Evolutionary conservation across 2,113 vertebrate species (phyloP).

Genomic region (Sciurus niger): DNA sequence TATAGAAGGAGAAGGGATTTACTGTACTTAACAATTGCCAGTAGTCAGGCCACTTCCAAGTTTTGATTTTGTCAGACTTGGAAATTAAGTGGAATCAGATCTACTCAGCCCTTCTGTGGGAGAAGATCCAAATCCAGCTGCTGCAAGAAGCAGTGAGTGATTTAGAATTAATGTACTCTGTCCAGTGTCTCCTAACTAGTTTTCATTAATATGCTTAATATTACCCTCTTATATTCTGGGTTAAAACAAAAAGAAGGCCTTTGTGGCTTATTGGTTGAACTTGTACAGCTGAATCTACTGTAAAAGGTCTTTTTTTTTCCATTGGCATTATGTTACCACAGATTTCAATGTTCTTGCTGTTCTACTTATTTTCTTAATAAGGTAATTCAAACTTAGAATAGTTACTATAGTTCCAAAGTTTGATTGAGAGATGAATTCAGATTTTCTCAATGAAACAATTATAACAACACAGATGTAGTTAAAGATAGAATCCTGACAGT

Average conservation of each 20-base stretch:
- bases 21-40: slow-evolving; percentile 78
- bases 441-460: slow-evolving; percentile 72
- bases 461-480: slow-evolving; percentile 72
- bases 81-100: slow-evolving; percentile 78
- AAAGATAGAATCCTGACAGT: slow-evolving; percentile 64
- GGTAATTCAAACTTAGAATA: slow-evolving; percentile 78
- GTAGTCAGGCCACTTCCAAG: slow-evolving; percentile 72
- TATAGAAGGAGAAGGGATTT: slow-evolving; percentile 75
- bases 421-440: slow-evolving; percentile 74
- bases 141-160: slow-evolving; percentile 54
- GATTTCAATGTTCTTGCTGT: slow-evolving; percentile 72
- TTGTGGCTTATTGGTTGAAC: slow-evolving; percentile 72
- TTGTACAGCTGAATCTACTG: slow-evolving; percentile 69
- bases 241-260: slow-evolving; percentile 37
- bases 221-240: slow-evolving; percentile 66
- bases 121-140: slow-evolving; percentile 75
- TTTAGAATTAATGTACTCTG: slow-evolving; percentile 55
- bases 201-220: slow-evolving; percentile 71
- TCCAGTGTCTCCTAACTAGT: slow-evolving; percentile 50
- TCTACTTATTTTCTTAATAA: slow-evolving; percentile 74
- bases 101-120: slow-evolving; percentile 56
- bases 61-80: slow-evolving; percentile 80
- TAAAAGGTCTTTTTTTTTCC: slow-evolving; percentile 70
- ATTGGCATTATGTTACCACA: slow-evolving; percentile 56
- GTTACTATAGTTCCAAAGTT: slow-evolving; percentile 64